Evolutionary conservation across 2,113 vertebrate species (phyloP), one percentile per base, ranked within the genome.

Genomic region (Gopherus evgoodei): DNA sequence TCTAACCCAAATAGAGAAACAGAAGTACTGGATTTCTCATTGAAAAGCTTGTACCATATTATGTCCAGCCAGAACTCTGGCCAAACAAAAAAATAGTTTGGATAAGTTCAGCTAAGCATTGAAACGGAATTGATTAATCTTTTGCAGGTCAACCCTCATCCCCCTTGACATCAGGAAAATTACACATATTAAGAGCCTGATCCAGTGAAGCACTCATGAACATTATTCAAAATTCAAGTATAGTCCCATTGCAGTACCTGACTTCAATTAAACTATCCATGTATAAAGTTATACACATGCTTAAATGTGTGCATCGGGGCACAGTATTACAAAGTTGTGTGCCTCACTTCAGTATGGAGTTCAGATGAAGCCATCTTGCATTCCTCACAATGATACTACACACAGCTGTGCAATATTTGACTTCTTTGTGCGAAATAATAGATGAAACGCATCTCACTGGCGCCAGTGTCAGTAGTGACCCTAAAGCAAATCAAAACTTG

Each of bases 371-470:
- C 85, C 86, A 57, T 14, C 47, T 69, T 93, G 94, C 90, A 94
- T 96, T 96, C 94, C 94, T 94, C 92, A 87, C 13, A 4, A 27
- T 17, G 47, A 14, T 95, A 87, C 93, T 88, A 84, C 95, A 86
- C 93, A 86, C 87, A 38, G 21, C 95, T 96, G 96, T 96, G 96
- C 94, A 97, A 96, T 95, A 96, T 97, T 97, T 97, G 92, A 76
- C 90, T 97, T 96, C 94, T 96, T 96, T 97, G 97, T 97, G 95
- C 89, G 92, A 97, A 31, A 5, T 94, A 95, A 97, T 96, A 90
- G 96, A 97, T 95, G 93, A 91, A 97, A 93, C 75, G 54, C 83
- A 90, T 95, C 97, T 83, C 50, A 9, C 95, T 96, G 95, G 93
- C 95, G 96, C 89, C 92, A 94, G 86, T 50, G n/a, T 76, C 96